Percentiles rank a stretch among this genome's conserved stretches.
Evolutionary conservation across 2,797 vertebrate species (phyloP).

Genomic region (Myiotriccus ornatus): DNA sequence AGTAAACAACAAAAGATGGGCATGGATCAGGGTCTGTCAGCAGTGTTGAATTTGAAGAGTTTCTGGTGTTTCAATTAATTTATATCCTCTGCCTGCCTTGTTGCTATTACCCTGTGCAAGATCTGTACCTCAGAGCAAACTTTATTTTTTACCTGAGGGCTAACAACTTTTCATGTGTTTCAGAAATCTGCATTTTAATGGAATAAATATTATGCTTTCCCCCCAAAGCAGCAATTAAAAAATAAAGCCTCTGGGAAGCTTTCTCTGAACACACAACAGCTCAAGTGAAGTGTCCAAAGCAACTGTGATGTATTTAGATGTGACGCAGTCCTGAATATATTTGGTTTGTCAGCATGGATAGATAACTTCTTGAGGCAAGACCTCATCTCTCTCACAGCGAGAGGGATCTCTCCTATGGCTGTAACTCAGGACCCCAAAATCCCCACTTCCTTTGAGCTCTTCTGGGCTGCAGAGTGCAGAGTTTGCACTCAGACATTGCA

Average conservation of each 20-base stretch:
- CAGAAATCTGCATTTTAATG: constrained; percentile 9
- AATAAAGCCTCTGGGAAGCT: background rate
- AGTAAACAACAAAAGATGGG: background rate
- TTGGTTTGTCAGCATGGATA: background rate
- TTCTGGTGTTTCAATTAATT: background rate
- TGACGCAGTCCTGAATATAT: background rate
- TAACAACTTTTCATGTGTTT: background rate
- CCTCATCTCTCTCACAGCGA: background rate
- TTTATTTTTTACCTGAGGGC: background rate
- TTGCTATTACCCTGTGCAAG: background rate
- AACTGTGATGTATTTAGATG: background rate
- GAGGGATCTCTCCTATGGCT: background rate
- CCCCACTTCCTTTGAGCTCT: background rate
- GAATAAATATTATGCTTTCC: background rate
- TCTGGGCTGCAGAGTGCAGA: background rate
- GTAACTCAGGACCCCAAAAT: background rate
- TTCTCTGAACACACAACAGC: background rate
- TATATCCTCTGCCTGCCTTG: background rate
- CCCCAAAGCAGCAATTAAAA: background rate
- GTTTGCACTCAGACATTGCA: background rate
- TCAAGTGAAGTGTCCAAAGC: background rate
- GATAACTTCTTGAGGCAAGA: background rate
- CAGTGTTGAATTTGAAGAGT: background rate
- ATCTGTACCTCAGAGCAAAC: background rate
- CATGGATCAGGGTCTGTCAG: background rate